A percentile compares a stretch with the other conserved stretches of the same genome.
Conservation (phyloP, 2,797 vertebrate species). For the Tachyglossus aculeatus region DNA sequence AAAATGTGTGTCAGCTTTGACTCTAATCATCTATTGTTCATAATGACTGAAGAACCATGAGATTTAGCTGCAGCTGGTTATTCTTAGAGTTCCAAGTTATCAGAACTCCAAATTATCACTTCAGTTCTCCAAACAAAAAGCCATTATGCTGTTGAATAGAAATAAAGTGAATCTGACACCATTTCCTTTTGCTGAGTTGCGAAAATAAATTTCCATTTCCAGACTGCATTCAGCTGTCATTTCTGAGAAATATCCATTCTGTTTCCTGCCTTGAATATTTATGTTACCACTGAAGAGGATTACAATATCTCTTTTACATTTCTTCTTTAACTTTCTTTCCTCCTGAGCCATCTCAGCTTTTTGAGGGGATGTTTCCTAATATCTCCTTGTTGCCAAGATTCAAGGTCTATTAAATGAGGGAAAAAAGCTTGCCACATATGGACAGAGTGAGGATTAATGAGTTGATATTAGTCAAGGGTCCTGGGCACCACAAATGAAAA, state of each 20-base stretch:
- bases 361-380: not conserved
- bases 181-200: too few relatives aligned
- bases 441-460: not conserved
- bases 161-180: too few relatives aligned
- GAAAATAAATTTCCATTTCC: too few relatives aligned
- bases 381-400: not conserved
- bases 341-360: not conserved
- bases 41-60: too few relatives aligned
- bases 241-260: conserved; percentile 9
- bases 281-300: not conserved
- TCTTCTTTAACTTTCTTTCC: not conserved
- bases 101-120: too few relatives aligned
- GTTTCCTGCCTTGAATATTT: conserved; percentile 26
- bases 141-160: too few relatives aligned
- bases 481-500: not conserved
- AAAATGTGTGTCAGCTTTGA: too few relatives aligned
- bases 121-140: too few relatives aligned
- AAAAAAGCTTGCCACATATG: not conserved
- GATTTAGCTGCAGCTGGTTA: too few relatives aligned
- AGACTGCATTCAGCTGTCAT: too few relatives aligned
- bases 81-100: too few relatives aligned
- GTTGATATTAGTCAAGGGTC: not conserved
- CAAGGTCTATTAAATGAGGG: not conserved
- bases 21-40: too few relatives aligned
- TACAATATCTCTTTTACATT: not conserved